Conservation (phyloP, 1,140 invertebrate species). For the Meteorus sp. region DNA sequence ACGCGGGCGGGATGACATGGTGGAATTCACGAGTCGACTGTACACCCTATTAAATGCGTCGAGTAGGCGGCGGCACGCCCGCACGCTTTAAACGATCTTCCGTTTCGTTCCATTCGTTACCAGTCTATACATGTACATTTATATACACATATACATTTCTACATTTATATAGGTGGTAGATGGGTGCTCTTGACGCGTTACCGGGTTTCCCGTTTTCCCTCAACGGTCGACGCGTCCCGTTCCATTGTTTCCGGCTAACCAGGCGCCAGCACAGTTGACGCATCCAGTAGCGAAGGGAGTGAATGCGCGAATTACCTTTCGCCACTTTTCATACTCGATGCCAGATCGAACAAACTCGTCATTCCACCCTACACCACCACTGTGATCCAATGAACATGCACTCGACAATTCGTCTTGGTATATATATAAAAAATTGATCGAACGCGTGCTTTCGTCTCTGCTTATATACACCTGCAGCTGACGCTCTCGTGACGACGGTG, state of each 20-base stretch:
- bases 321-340: slow-evolving; percentile 9
- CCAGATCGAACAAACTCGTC: not conserved
- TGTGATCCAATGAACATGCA: not conserved
- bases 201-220: no score
- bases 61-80: slow-evolving; percentile 28
- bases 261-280: no score
- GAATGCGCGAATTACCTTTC: not conserved
- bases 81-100: slow-evolving; percentile 29
- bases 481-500: not conserved
- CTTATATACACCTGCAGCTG: not conserved
- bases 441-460: slow-evolving; percentile 26
- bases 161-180: no score
- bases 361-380: not conserved
- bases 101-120: slow-evolving; percentile 23
- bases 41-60: slow-evolving; percentile 31
- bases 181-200: no score
- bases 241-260: slow-evolving; percentile 10
- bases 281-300: no score
- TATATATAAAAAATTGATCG: slow-evolving; percentile 39
- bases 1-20: slow-evolving; percentile 25
- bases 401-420: slow-evolving; percentile 34
- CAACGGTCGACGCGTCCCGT: slow-evolving; percentile 11
- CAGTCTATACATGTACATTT: not conserved
- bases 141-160: not conserved
- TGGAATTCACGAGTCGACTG: slow-evolving; percentile 34